Evolutionary conservation across 35 echinoderm and acorn worm species (phyloP), one percentile per base, ranked within the genome.

Genomic region (Patiria miniata): DNA sequence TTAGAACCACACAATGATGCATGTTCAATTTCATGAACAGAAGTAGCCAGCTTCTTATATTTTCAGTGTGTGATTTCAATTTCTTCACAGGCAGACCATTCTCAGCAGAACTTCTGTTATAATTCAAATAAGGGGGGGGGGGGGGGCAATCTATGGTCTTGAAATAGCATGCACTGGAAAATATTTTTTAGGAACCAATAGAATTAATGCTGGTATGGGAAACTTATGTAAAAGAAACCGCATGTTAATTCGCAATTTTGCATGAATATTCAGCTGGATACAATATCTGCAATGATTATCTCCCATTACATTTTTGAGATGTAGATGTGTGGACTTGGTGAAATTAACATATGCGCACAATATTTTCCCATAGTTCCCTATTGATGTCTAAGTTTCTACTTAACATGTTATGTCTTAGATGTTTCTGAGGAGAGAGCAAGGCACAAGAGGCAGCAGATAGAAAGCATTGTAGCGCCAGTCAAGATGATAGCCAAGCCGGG

Each of bases 381-480:
- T 59, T 59, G 14, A n/a, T 10, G 53, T 50, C 36, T 18, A 15
- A 47, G 42, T 47, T 47, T 47, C 42, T 47, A 47, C 42, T 47
- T 47, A n/a, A n/a, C n/a, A n/a, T n/a, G n/a, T n/a, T 87, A 23
- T 40, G 1, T 38, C 26, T 10, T 33, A 90, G 87, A 80, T 83
- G 87, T 83, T 18, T 38, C 60, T 52, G 79, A 82, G 34, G 78
- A 82, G 32, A 83, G 87, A 83, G 87, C 87, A 5, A 82, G 38
- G 42, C 54, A 65, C 18, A 90, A 90, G 51, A 54, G 80, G 42
- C 29, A 83, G 23, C 87, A 90, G 80, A 61, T 90, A 29, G 87
- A 82, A 28, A 88, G 83, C 53, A 52, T 96, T 14, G 88, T 93
- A 1, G 65, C 91, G 28, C 87, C 83, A 37, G 95, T 97, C 32